Conservation (phyloP, 2,888 invertebrate species). For the Metellina segmentata region DNA sequence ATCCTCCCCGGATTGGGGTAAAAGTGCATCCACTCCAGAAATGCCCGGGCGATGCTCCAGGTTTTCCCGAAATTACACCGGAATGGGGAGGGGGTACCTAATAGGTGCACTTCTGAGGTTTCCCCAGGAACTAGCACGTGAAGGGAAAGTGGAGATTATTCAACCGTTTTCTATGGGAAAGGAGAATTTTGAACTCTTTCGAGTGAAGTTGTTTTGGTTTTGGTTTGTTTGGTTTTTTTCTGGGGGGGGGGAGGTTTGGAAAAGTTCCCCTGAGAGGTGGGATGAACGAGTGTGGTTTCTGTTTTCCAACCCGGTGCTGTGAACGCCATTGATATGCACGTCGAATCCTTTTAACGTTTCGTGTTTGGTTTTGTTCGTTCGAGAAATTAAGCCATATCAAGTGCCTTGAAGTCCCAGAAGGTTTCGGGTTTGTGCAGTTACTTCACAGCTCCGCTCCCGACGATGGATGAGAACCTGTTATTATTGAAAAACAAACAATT, state of each 20-base stretch:
- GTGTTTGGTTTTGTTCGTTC: too few relatives aligned
- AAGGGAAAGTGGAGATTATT: conserved; percentile 58
- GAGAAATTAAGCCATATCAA: too few relatives aligned
- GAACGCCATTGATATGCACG: too few relatives aligned
- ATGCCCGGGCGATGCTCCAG: conserved; percentile 22
- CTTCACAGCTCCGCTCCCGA: too few relatives aligned
- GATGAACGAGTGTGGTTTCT: background rate
- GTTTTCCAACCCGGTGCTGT: background rate
- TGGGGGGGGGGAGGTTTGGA: background rate
- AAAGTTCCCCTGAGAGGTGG: background rate
- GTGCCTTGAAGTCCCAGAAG: too few relatives aligned
- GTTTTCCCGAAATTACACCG: conserved; percentile 28
- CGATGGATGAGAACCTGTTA: too few relatives aligned
- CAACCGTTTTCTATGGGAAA: conserved; percentile 10
- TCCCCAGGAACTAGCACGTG: background rate
- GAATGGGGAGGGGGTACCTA: conserved; percentile 28
- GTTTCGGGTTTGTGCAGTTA: too few relatives aligned
- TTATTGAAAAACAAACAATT: too few relatives aligned
- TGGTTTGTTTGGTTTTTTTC: background rate
- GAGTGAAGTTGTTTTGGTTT: background rate
- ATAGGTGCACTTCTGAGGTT: conserved; percentile 25
- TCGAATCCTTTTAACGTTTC: too few relatives aligned
- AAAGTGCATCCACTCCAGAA: conserved; percentile 58
- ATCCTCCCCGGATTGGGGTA: conserved; percentile 32
- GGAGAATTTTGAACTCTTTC: conserved; percentile 9